Evolutionary conservation across 2,888 invertebrate species (phyloP).

Genomic region (Epinotia demarniana): DNA sequence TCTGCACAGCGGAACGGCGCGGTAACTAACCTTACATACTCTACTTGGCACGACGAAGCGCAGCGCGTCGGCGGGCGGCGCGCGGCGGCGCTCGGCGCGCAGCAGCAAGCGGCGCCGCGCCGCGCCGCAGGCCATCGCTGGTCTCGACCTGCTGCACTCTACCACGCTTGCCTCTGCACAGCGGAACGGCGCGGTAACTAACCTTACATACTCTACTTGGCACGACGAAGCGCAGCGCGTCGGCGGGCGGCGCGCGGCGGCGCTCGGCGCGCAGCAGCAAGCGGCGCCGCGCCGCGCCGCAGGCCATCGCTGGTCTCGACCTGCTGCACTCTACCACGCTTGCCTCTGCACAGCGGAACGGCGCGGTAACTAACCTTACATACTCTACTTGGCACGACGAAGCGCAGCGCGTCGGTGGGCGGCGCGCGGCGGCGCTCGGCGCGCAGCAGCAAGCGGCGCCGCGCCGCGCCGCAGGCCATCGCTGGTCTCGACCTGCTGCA

Average conservation of each 20-base stretch:
- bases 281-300: slow-evolving; percentile 73
- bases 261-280: slow-evolving; percentile 72
- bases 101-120: slow-evolving; percentile 75
- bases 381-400: not conserved
- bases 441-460: slow-evolving; percentile 70
- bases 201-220: not conserved
- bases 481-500: slow-evolving; percentile 95
- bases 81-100: too few species aligned
- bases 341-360: slow-evolving; percentile 92
- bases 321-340: slow-evolving; percentile 95
- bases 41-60: not conserved
- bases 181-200: slow-evolving; percentile 86
- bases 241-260: too few species aligned
- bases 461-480: slow-evolving; percentile 84
- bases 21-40: slow-evolving; percentile 56
- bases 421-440: too few species aligned
- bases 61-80: too few species aligned
- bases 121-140: slow-evolving; percentile 87
- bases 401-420: too few species aligned
- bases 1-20: slow-evolving; percentile 92
- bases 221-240: too few species aligned
- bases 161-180: slow-evolving; percentile 95
- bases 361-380: slow-evolving; percentile 68
- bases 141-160: slow-evolving; percentile 94
- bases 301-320: slow-evolving; percentile 93